Base-by-base conservation (phyloP, 2,888 invertebrate species). In the Lordiphosa fenestrarum region DNA sequence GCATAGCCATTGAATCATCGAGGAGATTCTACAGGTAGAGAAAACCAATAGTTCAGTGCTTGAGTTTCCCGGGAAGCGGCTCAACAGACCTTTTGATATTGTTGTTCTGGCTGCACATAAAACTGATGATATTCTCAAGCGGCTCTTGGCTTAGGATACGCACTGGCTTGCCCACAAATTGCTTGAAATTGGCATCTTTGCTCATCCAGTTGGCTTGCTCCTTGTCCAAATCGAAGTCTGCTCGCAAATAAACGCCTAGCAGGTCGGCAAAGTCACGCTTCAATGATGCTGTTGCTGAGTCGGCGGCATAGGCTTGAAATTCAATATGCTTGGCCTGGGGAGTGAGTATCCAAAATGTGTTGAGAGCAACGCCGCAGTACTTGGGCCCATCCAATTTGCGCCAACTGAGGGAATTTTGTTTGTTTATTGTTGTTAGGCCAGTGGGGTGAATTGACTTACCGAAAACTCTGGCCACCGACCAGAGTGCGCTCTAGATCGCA, bases 1-100 rank as follows among this genome's bases (percentile, higher is more conserved):
- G 82, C 97, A 96, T 62, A 99, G 88, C 86, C 95, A 96, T 86
- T 98, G 95, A 12, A 99, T 95, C 96, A 99, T 95, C 41, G 92
- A 91, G 15, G 95, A 94, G 85, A 98, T 98, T 76, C 98, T 95
- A 30, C 1, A 12, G 3, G 9, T 1, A 12, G 30, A 13, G 0
- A 1, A 1, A 38, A 13, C 23, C 9, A 0, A 3, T 25, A 6
- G n/a, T n/a, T 9, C 44, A 21, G 49, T 47, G 35, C 2, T 44
- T 7, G 3, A 30, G 7, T 21, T 5, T 19, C 4, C n/a, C 12
- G 7, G 2, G 0, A 9, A 6, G 10, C 6, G 9, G n/a, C 2
- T 10, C 7, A 15, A 56, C 59, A 80, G 90, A 95, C 96, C 96
- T 93, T 66, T 93, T 91, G 74, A 99, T 98, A 87, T 99, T 95